Conservation (phyloP, 2,797 vertebrate genomes). For the Tokudaia muenninki region DNA sequence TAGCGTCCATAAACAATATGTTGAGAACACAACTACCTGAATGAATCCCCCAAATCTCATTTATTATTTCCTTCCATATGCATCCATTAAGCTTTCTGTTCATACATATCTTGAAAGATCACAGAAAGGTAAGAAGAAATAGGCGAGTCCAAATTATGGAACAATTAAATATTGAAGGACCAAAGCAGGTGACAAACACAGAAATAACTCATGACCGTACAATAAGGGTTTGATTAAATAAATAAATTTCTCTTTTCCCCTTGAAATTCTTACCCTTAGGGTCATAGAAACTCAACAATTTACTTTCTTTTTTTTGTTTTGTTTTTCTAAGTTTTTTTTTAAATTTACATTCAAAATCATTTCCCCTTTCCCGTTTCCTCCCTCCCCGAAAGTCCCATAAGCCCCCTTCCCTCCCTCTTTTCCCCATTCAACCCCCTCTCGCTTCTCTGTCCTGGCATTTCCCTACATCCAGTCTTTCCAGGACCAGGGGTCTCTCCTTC, state of each 20-base stretch:
- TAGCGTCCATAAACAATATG: background rate
- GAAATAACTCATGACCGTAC: background rate
- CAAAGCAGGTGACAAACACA: background rate
- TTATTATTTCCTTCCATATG: background rate
- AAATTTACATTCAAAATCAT: too few species aligned
- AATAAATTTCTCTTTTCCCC: background rate
- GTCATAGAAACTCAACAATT: background rate
- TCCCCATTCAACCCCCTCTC: too few species aligned
- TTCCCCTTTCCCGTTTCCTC: too few species aligned
- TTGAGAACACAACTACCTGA: background rate
- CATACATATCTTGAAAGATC: background rate
- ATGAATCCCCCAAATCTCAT: background rate
- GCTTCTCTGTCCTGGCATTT: too few species aligned
- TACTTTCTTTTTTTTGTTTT: too few species aligned
- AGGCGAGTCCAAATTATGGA: background rate
- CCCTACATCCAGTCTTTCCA: too few species aligned
- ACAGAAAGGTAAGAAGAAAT: background rate
- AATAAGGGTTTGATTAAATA: background rate
- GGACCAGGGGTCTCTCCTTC: too few species aligned
- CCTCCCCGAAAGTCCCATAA: too few species aligned
- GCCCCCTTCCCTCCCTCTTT: too few species aligned
- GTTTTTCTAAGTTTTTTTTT: too few species aligned
- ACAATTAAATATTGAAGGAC: background rate
- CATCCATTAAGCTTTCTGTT: background rate
- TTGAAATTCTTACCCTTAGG: background rate